Base-by-base conservation (phyloP, 2,113 vertebrate genomes). In the Laterallus jamaicensis region DNA sequence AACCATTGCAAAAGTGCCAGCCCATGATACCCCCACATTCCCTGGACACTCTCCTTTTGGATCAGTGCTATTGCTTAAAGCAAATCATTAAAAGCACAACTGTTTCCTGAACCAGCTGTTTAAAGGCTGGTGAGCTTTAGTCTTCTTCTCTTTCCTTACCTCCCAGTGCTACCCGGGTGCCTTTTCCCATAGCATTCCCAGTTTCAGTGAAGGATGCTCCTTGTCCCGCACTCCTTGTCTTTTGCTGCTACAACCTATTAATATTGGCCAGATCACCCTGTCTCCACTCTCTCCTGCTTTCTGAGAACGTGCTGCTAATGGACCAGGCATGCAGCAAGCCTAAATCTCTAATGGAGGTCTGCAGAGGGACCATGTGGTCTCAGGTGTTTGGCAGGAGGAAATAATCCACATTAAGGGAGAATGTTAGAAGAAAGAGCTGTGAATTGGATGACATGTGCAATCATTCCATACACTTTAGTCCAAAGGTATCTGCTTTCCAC, bases 1-100 rank as follows among this genome's bases (percentile, higher is more conserved):
- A 52, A 35, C 19, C 5, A 12, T 22, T 44, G n/a, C 20, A 37
- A 31, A 63, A 15, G 24, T 54, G 6, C 0, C 0, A n/a, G 12
- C 22, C 58, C 66, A 16, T 42, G 21, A 66, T 60, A 17, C 44
- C 22, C 28, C 47, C 20, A 1, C 15, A 2, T 60, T 50, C 28
- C 39, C 52, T 52, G 16, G 8, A 10, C 12, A 4, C 15, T 39
- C 31, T 31, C 24, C 40, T 44, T 44, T 69, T 35, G 15, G 50
- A 35, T 3, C 12, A 32, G 8, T 35, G 21, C 28, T 67, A 2
- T 20, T 35, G 9, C 54, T 69, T 54, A 28, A 76, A 67, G 50
- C 6, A n/a, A 74, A 40, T 19, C 16, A 4, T 18, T 40, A 47
- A 58, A 66, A 55, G 24, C 22, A 18, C 11, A 28, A 40, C 14